A percentile compares a stretch with the other conserved stretches of the same genome.
These are phyloP conservation scores for Lepidurus apus DNA, from an alignment of 1,140 invertebrate genomes.

Conservation along the genomic window DNA sequence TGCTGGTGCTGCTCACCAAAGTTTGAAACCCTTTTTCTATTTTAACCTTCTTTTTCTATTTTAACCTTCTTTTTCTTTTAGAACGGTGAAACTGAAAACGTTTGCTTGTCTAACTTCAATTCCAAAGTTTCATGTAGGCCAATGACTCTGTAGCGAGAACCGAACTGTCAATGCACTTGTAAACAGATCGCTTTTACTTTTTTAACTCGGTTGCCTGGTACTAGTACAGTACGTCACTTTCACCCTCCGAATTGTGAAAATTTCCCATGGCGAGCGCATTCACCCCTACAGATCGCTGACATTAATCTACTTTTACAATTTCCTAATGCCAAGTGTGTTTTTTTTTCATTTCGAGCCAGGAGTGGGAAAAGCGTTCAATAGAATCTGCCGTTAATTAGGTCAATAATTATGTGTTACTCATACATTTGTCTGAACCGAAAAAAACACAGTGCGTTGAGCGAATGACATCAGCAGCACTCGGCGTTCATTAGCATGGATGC, in stretches of 20 bases:
- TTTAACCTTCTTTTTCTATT: not conserved
- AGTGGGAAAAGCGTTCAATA: not conserved
- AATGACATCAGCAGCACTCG: not conserved
- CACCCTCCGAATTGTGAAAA: not conserved
- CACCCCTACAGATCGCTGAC: not conserved
- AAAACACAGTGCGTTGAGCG: not conserved
- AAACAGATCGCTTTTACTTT: not conserved
- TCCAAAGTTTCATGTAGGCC: not conserved
- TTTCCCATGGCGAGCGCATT: not conserved
- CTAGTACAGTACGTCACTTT: slow-evolving; percentile 11
- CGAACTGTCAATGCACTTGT: not conserved
- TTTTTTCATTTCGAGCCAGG: not conserved
- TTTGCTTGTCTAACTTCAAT: not conserved
- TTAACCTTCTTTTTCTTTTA: not conserved
- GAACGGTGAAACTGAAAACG: not conserved
- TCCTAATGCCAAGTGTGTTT: too few species aligned
- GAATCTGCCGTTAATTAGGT: not conserved
- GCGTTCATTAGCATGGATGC: slow-evolving; percentile 7
- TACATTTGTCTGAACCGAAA: too few species aligned
- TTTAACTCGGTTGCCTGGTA: not conserved
- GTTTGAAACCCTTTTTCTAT: not conserved
- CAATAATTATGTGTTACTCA: not conserved
- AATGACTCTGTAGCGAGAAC: not conserved
- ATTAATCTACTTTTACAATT: not conserved
- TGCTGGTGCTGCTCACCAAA: not conserved